A percentile compares a stretch with the other conserved stretches of the same genome.
Evolutionary conservation across 2,113 vertebrate genomes (phyloP).

Genomic region (Phylloscopus trochiloides): DNA sequence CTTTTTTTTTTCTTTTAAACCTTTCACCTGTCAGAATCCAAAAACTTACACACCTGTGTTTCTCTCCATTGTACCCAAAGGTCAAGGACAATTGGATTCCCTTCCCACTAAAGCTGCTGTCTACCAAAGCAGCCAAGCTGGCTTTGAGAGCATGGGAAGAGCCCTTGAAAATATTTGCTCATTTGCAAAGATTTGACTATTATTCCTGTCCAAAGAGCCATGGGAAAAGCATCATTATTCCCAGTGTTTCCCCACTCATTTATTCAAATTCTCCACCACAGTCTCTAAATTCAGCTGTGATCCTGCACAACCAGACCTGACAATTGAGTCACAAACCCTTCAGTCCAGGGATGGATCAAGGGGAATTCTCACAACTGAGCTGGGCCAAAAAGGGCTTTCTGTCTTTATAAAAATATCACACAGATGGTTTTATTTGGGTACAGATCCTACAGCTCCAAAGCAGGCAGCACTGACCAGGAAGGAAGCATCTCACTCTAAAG

Average conservation of each 20-base stretch:
- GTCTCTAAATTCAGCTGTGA: not conserved
- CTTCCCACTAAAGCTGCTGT: not conserved
- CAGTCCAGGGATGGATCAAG: not conserved
- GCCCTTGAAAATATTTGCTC: not conserved
- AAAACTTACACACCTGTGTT: not conserved
- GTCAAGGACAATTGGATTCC: not conserved
- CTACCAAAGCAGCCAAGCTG: not conserved
- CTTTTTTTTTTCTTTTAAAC: not conserved
- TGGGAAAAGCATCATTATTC: not conserved
- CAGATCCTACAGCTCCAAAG: not conserved
- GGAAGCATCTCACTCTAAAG: not conserved
- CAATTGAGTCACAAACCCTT: not conserved
- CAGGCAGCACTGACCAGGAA: not conserved
- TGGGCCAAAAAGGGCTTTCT: not conserved
- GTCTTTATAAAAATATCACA: not conserved
- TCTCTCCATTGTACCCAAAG: not conserved
- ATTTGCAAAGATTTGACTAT: not conserved
- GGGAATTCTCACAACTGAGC: not conserved
- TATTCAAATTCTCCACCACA: not conserved
- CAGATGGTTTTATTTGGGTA: not conserved
- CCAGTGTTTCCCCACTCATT: not conserved
- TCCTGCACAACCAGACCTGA: not conserved
- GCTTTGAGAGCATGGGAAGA: not conserved
- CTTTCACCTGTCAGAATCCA: not conserved
- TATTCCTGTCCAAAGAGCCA: not conserved